These are phyloP conservation scores for Kryptolebias ocellatus DNA, from an alignment of 2,797 vertebrate species.

Conservation along the genomic window DNA sequence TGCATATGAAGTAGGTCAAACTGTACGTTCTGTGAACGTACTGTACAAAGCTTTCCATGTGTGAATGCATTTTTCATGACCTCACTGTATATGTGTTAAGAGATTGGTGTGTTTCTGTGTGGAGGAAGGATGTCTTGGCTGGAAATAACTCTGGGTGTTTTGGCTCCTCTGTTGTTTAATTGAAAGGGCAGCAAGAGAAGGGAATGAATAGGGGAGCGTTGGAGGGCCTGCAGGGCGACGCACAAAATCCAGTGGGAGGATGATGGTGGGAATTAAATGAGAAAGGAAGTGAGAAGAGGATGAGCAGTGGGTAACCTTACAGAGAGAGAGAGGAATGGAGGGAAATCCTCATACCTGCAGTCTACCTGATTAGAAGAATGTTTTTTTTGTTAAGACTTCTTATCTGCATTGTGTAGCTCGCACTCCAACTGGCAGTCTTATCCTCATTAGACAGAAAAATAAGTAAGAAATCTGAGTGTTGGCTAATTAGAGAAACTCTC, in stretches of 20 bases:
- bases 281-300: slow-evolving; percentile 35
- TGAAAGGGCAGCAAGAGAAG: slow-evolving; percentile 27
- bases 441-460: slow-evolving; percentile 1
- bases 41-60: slow-evolving; percentile 41
- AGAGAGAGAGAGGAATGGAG: slow-evolving; percentile 25
- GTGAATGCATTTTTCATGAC: slow-evolving; percentile 68
- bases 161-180: slow-evolving; percentile 38
- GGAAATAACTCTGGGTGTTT: slow-evolving; percentile 45
- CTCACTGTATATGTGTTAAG: slow-evolving; percentile 12
- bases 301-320: slow-evolving; percentile 23
- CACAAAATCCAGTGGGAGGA: slow-evolving; percentile 40
- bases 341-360: slow-evolving; percentile 34
- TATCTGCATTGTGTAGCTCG: too few relatives aligned
- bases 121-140: slow-evolving; percentile 26
- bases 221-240: slow-evolving; percentile 36
- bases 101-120: slow-evolving; percentile 15
- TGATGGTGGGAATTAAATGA: slow-evolving; percentile 44
- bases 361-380: slow-evolving; percentile 3
- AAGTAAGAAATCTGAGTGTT: slow-evolving; percentile 12
- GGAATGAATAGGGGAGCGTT: slow-evolving; percentile 15
- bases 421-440: slow-evolving; percentile 6
- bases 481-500: slow-evolving; percentile 13
- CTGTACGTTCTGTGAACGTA: slow-evolving; percentile 44
- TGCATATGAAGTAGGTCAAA: slow-evolving; percentile 60
- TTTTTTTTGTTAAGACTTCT: too few relatives aligned